Conservation (phyloP, 1,140 invertebrate species). For the Drosophila navojoa region DNA sequence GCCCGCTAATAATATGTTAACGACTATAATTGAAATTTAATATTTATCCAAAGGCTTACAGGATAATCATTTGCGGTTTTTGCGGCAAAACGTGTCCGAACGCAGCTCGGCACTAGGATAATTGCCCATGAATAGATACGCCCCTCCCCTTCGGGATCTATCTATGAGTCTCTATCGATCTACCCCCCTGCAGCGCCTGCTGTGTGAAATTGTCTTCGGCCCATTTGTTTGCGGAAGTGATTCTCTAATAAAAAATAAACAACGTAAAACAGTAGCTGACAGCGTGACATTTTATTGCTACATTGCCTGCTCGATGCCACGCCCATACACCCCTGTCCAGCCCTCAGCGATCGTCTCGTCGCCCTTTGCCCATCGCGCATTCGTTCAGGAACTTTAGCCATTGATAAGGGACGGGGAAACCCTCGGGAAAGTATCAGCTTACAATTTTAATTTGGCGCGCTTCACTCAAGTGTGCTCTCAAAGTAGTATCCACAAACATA, state of each 20-base stretch:
- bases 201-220: slow-evolving; percentile 49
- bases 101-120: slow-evolving; percentile 37
- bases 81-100: slow-evolving; percentile 38
- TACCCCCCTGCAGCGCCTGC: slow-evolving; percentile 15
- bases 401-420: slow-evolving; percentile 48
- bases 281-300: slow-evolving; percentile 47
- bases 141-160: background rate
- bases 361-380: no score
- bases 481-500: slow-evolving; percentile 65
- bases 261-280: slow-evolving; percentile 44
- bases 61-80: slow-evolving; percentile 78
- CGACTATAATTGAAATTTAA: slow-evolving; percentile 83
- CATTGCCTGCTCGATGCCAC: slow-evolving; percentile 58
- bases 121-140: slow-evolving; percentile 46
- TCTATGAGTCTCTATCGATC: background rate
- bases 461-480: slow-evolving; percentile 73
- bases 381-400: slow-evolving; percentile 16
- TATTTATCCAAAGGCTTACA: slow-evolving; percentile 82
- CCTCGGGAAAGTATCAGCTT: slow-evolving; percentile 69
- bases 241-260: slow-evolving; percentile 64
- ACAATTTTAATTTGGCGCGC: slow-evolving; percentile 82
- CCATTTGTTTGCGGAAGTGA: slow-evolving; percentile 68
- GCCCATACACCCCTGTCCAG: background rate
- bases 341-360: background rate
- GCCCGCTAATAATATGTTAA: slow-evolving; percentile 75